Conservation (phyloP, 1,140 invertebrate genomes). For the Hesperophylax magnus region DNA sequence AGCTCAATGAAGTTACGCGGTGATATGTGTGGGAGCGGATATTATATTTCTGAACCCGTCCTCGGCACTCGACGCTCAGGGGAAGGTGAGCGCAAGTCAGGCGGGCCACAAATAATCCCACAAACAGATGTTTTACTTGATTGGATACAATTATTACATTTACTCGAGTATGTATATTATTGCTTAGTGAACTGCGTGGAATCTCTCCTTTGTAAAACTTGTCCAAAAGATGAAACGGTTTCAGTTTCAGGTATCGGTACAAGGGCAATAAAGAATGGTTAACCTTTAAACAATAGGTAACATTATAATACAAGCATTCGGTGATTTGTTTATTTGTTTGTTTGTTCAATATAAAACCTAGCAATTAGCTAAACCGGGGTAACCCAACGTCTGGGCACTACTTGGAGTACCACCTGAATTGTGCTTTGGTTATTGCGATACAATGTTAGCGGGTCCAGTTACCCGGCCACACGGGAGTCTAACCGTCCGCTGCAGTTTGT, state of each 20-base stretch:
- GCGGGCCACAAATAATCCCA: background rate
- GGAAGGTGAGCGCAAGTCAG: constrained; percentile 53
- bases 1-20: constrained; percentile 1
- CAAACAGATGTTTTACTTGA: background rate
- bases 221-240: background rate
- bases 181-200: constrained; percentile 47
- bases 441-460: background rate
- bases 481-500: constrained; percentile 20
- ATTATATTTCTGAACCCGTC: background rate
- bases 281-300: constrained; percentile 28
- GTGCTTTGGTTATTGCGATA: constrained; percentile 27
- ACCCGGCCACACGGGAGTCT: background rate
- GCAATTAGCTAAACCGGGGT: constrained; percentile 24
- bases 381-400: background rate
- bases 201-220: background rate
- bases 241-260: background rate
- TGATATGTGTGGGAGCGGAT: background rate
- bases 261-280: background rate
- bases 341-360: constrained; percentile 37
- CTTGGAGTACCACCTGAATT: constrained; percentile 13
- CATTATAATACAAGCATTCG: constrained; percentile 32
- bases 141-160: constrained; percentile 41
- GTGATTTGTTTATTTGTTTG: constrained; percentile 30
- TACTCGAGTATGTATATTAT: constrained; percentile 49
- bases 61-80: constrained; percentile 47